Evolutionary conservation across 2,797 vertebrate genomes (phyloP).

Genomic region (Notoglanidium macrostoma): DNA sequence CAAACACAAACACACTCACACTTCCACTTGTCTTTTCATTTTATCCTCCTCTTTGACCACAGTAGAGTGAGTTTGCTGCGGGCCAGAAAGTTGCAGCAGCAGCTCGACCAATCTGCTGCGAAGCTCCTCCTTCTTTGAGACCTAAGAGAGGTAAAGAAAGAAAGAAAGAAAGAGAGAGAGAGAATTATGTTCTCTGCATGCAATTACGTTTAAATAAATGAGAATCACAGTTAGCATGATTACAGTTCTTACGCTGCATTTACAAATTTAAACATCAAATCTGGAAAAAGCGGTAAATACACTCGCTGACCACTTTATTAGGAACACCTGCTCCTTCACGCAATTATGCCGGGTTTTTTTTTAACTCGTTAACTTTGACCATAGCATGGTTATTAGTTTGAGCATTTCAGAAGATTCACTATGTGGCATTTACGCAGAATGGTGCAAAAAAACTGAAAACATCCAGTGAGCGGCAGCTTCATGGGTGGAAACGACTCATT

Average conservation of each 20-base stretch:
- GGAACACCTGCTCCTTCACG: not conserved
- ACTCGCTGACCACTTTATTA: not conserved
- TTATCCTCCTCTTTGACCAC: slow-evolving; percentile 76
- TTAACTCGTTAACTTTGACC: not conserved
- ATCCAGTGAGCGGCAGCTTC: not conserved
- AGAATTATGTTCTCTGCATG: not conserved
- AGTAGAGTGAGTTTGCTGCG: slow-evolving; percentile 78
- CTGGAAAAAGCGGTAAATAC: not conserved
- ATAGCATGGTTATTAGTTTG: not conserved
- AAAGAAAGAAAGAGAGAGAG: not conserved
- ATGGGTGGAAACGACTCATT: not conserved
- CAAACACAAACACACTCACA: slow-evolving; percentile 57
- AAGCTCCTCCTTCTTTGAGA: slow-evolving; percentile 82
- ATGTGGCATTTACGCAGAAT: not conserved
- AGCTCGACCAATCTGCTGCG: slow-evolving; percentile 83
- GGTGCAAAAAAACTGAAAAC: not conserved
- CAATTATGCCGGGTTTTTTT: no score
- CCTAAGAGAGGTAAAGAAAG: slow-evolving; percentile 65
- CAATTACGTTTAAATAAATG: not conserved
- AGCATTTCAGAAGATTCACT: not conserved
- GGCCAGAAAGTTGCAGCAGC: slow-evolving; percentile 81
- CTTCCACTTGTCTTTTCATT: slow-evolving; percentile 85
- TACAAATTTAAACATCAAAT: not conserved
- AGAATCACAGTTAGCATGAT: not conserved
- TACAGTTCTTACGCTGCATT: not conserved